Conservation (phyloP, 2,113 vertebrate species). For the Otocyon megalotis region DNA sequence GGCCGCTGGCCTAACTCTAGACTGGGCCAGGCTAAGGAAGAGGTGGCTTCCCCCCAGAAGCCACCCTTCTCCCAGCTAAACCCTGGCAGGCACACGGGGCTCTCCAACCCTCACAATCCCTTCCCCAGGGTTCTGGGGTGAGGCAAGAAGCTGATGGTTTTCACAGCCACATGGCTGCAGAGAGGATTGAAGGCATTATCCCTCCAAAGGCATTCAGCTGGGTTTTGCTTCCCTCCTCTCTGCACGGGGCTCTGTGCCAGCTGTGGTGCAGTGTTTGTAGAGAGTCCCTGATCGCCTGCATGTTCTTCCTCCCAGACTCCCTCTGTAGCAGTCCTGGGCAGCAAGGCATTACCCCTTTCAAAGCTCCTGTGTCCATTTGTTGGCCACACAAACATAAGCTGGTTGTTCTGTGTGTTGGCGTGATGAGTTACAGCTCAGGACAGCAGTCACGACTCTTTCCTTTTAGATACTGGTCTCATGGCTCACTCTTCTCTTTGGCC, state of each 20-base stretch:
- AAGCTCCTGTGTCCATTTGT: not conserved
- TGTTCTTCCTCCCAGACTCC: not conserved
- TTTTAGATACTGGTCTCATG: not conserved
- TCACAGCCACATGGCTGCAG: not conserved
- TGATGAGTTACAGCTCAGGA: not conserved
- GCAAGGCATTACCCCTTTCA: not conserved
- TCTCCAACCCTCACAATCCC: accelerated
- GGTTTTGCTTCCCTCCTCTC: too few relatives aligned
- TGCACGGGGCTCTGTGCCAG: accelerated
- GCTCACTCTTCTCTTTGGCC: not conserved
- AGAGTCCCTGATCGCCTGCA: not conserved
- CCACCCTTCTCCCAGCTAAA: not conserved
- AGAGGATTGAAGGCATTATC: not conserved
- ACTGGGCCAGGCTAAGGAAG: not conserved
- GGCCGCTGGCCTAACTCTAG: not conserved
- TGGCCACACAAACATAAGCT: not conserved
- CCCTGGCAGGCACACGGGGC: not conserved
- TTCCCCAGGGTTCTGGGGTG: too few relatives aligned
- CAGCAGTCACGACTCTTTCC: accelerated
- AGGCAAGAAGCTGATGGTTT: not conserved
- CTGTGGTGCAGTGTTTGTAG: not conserved
- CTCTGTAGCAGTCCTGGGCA: not conserved
- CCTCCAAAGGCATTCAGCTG: not conserved
- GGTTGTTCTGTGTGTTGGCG: not conserved
- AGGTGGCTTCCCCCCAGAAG: not conserved